Evolutionary conservation across 2,888 invertebrate species (phyloP), one percentile per base, ranked within the genome.

Genomic region (Sesia bembeciformis): DNA sequence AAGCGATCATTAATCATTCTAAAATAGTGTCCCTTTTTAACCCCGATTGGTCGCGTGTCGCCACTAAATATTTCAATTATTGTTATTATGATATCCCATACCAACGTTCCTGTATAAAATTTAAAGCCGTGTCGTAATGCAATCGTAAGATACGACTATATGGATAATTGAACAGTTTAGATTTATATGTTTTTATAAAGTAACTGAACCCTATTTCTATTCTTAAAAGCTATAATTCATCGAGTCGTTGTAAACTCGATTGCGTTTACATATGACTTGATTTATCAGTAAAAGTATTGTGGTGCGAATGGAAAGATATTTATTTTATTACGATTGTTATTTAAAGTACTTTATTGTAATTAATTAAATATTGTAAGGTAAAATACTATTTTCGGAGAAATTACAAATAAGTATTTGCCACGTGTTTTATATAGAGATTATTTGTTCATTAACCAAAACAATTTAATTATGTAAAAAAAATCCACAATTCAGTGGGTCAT

Each of bases 41-140:
- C 57, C 59, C 54, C 61, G 60, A 60, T 60, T 61, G 60, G 65
- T 65, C 77, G 78, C 78, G 76, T 80, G 80, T 75, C 78, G 63
- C 72, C 74, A 73, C 74, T 76, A 76, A 81, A 82, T 80, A 81
- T 79, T 74, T 79, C 81, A 82, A 82, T 82, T 78, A 80, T 77
- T 74, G 70, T 76, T 74, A 76, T 78, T 73, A 79, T 70, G 69
- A 74, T 77, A 79, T 78, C 70, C 67, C 64, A 62, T 60, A 67
- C 66, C 62, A 61, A 64, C 64, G 65, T 66, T 68, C 66, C 67
- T 66, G 65, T 70, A 67, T 66, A 67, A 67, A 69, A 71, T 70
- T 71, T 68, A 68, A 68, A 62, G 64, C 64, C 65, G 58, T 58
- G 60, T 67, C 62, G 62, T 61, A 23, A 23, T 23, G 23, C 23